Base-by-base conservation (phyloP, 2,888 invertebrate species). In the Caenorhabditis sp. region DNA sequence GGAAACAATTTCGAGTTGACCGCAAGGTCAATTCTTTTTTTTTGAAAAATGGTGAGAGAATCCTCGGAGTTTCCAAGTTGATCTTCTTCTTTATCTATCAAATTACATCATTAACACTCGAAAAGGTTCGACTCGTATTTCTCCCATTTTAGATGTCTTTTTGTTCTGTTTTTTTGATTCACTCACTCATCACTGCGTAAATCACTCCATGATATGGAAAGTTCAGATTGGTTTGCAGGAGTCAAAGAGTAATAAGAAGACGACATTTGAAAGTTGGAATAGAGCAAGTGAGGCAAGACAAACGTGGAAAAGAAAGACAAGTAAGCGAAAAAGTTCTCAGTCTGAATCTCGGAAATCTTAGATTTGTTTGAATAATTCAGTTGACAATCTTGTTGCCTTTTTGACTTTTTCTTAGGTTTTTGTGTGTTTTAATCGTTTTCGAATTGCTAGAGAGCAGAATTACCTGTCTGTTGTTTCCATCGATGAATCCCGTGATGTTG, bases 401-500 rank as follows among this genome's bases (percentile, higher is more conserved):
- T 40, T 40, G 11, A 40, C 40, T 40, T 40, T 40, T 40, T 2
- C n/a, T n/a, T n/a, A n/a, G n/a, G n/a, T n/a, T n/a, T n/a, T n/a
- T n/a, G n/a, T n/a, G n/a, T n/a, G n/a, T n/a, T n/a, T n/a, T n/a
- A n/a, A n/a, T n/a, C n/a, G n/a, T n/a, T 55, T 51, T 24, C 11
- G 51, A 24, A 9, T 1, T 18, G 24, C 13, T 11, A 26, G n/a
- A 35, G 13, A 47, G n/a, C 40, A 65, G 56, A 60, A 60, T 18
- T 4, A 82, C 84, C 84, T 76, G 51, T 87, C 87, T 9, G 87
- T 72, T 32, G 85, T 87, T 68, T 90, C 90, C 83, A 88, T 89
- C 6, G 90, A 90, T 11, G 89, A 89, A 68, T 90, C 89, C 20
- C 90, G 83, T 51, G 88, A 88, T 20, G 88, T 86, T 40, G 89